These are phyloP conservation scores for Sitophilus oryzae DNA, from an alignment of 1,140 invertebrate species.

Conservation along the genomic window DNA sequence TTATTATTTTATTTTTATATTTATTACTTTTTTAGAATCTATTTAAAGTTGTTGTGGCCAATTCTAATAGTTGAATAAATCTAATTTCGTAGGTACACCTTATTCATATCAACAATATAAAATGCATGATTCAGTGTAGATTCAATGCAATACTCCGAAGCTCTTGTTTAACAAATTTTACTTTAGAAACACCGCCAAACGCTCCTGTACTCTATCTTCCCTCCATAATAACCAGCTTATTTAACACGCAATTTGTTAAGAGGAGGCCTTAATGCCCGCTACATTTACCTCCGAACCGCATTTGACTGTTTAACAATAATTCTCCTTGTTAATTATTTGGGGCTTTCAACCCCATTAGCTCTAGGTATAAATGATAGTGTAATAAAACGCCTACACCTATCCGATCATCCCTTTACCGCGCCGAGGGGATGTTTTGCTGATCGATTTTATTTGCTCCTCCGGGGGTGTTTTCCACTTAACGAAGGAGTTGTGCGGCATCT, in stretches of 20 bases:
- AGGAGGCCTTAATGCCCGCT: not conserved
- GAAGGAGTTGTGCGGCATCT: not conserved
- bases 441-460: constrained; percentile 8
- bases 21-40: no score
- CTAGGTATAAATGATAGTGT: constrained; percentile 14
- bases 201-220: not conserved
- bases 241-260: not conserved
- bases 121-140: no score
- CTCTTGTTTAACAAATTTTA: not conserved
- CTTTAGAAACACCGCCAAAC: not conserved
- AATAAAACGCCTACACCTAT: constrained; percentile 15
- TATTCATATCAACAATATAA: no score
- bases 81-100: no score
- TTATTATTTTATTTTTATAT: no score
- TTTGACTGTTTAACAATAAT: constrained; percentile 7
- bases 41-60: no score
- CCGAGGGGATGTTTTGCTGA: no score
- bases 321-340: constrained; percentile 13
- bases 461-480: not conserved
- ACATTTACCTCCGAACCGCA: constrained; percentile 5
- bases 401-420: no score
- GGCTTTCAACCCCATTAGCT: constrained; percentile 16
- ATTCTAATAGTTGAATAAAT: no score
- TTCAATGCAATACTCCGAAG: no score
- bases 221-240: not conserved